Evolutionary conservation across 2,797 vertebrate species (phyloP), one percentile per base, ranked within the genome.

Genomic region (Eupleurogrammus muticus): DNA sequence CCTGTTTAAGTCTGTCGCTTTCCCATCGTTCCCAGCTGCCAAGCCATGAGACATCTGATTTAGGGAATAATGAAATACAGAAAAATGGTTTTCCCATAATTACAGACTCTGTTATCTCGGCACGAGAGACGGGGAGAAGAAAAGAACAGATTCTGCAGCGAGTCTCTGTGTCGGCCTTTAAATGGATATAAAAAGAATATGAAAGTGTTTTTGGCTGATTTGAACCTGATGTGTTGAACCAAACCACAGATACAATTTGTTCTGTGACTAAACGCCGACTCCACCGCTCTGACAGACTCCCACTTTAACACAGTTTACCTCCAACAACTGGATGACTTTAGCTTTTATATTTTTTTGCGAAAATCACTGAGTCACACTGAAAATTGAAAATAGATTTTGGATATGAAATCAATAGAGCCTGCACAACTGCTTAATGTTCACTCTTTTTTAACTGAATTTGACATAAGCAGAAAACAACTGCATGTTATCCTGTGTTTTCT

Each of bases 11-110:
- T 95, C 81, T 95, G 94, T 96, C 94, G 94, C 94, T 92, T 93
- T 88, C 90, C 92, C 83, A 88, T 89, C 87, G 91, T 93, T 94
- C 63, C 93, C 93, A 89, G 91, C 94, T 95, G 95, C 95, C 95
- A 95, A 95, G 94, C 77, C 95, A 93, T 93, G 93, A 95, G 94
- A 95, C 94, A 95, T 95, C 95, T 94, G 96, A 97, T 96, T 96
- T 93, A 93, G 92, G 93, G 92, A 95, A 94, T 94, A 96, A 95
- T 95, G 94, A 95, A 96, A 81, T 92, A 93, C 94, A 93, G 94
- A 92, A 92, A 87, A 87, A 95, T 95, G 94, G 77, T 94, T 95
- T 96, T 96, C 94, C 93, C 94, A 95, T 95, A 95, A 95, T 94
- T 95, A 96, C 93, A 94, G 93, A 88, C 89, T 73, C 62, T 92